These are phyloP conservation scores for Microcebus ravelobensis DNA, from an alignment of 2,113 vertebrate genomes.

Conservation along the genomic window DNA sequence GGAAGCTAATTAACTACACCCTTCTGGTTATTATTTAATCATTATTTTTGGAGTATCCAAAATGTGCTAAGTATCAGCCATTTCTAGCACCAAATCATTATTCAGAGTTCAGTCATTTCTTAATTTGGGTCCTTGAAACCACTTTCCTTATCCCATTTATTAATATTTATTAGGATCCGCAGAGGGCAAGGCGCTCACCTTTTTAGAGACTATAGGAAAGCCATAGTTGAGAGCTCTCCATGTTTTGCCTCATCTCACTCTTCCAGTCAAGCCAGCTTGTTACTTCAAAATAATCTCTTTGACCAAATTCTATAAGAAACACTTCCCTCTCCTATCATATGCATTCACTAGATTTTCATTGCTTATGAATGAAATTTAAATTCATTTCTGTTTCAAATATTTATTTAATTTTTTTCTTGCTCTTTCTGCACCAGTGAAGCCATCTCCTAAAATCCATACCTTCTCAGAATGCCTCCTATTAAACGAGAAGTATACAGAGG, in stretches of 20 bases:
- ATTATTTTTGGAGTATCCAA: conserved; percentile 34
- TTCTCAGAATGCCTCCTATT: background rate
- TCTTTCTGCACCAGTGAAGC: background rate
- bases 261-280: background rate
- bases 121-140: conserved; percentile 45
- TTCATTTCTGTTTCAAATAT: background rate
- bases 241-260: background rate
- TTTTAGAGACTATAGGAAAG: background rate
- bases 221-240: background rate
- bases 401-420: background rate
- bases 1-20: background rate
- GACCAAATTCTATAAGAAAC: background rate
- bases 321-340: background rate
- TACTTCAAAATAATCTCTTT: conserved; percentile 38
- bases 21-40: conserved; percentile 39
- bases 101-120: conserved; percentile 34
- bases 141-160: background rate
- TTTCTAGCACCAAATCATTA: conserved; percentile 39
- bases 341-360: background rate
- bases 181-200: background rate
- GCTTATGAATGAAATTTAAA: background rate
- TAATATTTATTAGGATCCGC: background rate
- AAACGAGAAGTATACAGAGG: background rate
- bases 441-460: background rate
- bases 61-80: conserved; percentile 38